Evolutionary conservation across 2,113 vertebrate species (phyloP).

Genomic region (Campylorhamphus procurvoides): DNA sequence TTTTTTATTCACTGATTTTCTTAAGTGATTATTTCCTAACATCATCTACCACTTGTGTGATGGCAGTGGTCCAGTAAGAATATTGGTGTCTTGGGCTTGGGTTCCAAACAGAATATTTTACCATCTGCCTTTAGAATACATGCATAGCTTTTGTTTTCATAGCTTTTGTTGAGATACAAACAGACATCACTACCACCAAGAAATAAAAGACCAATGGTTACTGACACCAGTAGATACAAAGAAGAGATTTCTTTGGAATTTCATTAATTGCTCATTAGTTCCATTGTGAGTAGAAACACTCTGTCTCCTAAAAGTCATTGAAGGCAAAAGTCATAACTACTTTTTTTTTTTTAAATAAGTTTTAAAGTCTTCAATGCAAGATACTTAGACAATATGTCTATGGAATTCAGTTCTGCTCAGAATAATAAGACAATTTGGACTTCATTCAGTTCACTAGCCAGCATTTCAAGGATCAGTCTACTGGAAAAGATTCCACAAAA

Average conservation of each 20-base stretch:
- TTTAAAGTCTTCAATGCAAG: neutral
- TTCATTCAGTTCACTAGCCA: neutral
- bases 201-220: neutral
- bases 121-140: neutral
- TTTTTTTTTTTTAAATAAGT: neutral
- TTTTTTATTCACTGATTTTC: neutral
- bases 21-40: neutral
- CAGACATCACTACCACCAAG: neutral
- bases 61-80: neutral
- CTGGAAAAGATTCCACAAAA: neutral
- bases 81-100: neutral
- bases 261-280: neutral
- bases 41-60: neutral
- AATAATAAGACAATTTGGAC: neutral
- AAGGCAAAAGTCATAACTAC: neutral
- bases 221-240: neutral
- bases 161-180: neutral
- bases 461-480: neutral
- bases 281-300: neutral
- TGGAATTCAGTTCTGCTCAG: neutral
- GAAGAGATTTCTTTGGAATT: neutral
- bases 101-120: neutral
- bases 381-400: neutral
- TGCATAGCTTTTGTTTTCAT: neutral
- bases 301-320: neutral